phyloP scores from a whole-genome alignment of 1,140 invertebrate genomes.

The Drosophila littoralis region DNA sequence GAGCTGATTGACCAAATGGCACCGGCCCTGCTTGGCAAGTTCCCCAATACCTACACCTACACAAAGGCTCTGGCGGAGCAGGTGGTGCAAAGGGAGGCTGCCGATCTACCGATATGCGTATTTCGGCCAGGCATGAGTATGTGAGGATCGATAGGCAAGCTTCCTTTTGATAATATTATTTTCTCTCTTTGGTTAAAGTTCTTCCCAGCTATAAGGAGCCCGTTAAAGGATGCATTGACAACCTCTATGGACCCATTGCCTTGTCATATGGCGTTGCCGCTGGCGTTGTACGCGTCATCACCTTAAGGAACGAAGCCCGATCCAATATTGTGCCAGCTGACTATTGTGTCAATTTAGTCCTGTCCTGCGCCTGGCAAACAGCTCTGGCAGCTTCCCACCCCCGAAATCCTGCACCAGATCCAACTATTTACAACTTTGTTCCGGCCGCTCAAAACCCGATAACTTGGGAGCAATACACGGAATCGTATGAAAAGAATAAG shows the following conservation, averaged over 20 bases:
- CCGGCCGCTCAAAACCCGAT: slow-evolving; percentile 87
- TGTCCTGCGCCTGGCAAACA: slow-evolving; percentile 89
- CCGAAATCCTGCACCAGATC: slow-evolving; percentile 2
- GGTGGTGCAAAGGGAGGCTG: slow-evolving; percentile 87
- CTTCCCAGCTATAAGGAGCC: slow-evolving; percentile 92
- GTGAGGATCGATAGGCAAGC: slow-evolving; percentile 32
- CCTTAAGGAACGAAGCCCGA: slow-evolving; percentile 85
- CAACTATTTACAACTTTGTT: slow-evolving; percentile 89
- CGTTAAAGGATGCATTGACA: slow-evolving; percentile 92
- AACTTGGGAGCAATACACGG: slow-evolving; percentile 87
- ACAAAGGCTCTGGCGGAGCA: slow-evolving; percentile 93
- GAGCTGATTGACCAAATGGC: slow-evolving; percentile 88
- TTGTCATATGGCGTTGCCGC: slow-evolving; percentile 88
- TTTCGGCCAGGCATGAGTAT: slow-evolving; percentile 90
- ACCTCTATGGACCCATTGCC: slow-evolving; percentile 94
- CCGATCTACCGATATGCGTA: slow-evolving; percentile 89
- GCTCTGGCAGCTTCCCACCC: slow-evolving; percentile 51
- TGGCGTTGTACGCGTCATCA: slow-evolving; percentile 88
- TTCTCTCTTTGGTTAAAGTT: slow-evolving; percentile 85
- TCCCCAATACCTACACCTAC: slow-evolving; percentile 93
- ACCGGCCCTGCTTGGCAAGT: slow-evolving; percentile 88
- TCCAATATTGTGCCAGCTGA: slow-evolving; percentile 93
- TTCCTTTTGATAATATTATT: neutral
- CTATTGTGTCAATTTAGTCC: slow-evolving; percentile 90
- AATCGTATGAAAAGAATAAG: neutral